Evolutionary conservation across 2,113 vertebrate species (phyloP), one percentile per base, ranked within the genome.

Genomic region (Illadopsis cleaveri): DNA sequence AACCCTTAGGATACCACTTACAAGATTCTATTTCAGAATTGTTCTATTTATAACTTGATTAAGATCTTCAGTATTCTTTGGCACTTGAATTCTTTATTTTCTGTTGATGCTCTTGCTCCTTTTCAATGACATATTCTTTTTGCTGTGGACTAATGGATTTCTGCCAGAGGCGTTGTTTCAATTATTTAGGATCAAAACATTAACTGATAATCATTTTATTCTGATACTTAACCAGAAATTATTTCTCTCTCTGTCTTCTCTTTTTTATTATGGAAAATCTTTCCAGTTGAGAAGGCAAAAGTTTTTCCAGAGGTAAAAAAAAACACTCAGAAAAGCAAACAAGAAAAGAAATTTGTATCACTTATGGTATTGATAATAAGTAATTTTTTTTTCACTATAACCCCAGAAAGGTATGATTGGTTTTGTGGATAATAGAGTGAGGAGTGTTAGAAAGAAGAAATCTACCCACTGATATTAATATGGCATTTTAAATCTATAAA

Each of bases 181-280:
- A 90, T 92, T 92, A 87, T 81, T 87, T 83, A 91, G 22, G 10
- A 6, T 61, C 15, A 80, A 86, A 91, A 65, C 3, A 56, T 87
- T 76, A 89, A 73, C 21, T 58, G 3, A 40, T 73, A 95, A 86
- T 90, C 75, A n/a, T 33, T 96, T 95, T 91, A 42, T 79, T 82
- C 30, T 85, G 56, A 85, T 78, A 48, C 44, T 38, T 85, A 56
- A 71, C 2, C 5, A 51, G 54, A 78, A 94, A 40, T 51, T 1
- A 4, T 28, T 15, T 80, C 5, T 81, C 66, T 61, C 8, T 78
- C 47, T 58, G 66, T 47, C 9, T 68, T 58, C 25, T 64, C 23
- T 82, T 13, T 71, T 90, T 77, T 71, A 54, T 72, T 82, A 51
- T 27, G 53, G 3, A 24, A 84, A 25, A 76, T 56, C 11, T 45